Evolutionary conservation across 2,113 vertebrate species (phyloP).

Genomic region (Pachypanchax playfairii): DNA sequence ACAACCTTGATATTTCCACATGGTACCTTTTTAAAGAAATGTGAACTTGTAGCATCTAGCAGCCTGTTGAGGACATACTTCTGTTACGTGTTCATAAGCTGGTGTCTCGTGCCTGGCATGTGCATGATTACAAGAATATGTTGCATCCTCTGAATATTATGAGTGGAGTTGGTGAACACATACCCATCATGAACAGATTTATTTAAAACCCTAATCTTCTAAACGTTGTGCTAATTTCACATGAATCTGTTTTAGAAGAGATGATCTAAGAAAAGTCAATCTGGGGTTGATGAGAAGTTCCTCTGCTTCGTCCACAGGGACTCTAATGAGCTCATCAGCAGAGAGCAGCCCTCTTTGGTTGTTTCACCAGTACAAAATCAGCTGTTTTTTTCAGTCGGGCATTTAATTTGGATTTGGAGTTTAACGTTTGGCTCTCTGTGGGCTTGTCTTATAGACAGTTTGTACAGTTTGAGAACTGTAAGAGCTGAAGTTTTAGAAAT

Average conservation of each 20-base stretch:
- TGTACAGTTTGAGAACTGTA: not conserved
- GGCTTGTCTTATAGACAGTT: not conserved
- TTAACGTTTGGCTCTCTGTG: not conserved
- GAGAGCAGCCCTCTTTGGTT: not conserved
- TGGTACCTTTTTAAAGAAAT: not conserved
- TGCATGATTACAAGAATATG: not conserved
- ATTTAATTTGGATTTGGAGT: not conserved
- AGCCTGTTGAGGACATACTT: not conserved
- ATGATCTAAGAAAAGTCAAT: not conserved
- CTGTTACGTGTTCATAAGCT: conserved; percentile 4
- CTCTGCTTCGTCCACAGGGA: not conserved
- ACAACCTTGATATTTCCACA: conserved; percentile 16
- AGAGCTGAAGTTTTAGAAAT: conserved; percentile 10
- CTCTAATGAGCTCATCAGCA: not conserved
- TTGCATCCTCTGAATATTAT: not conserved
- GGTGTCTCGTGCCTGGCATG: not conserved
- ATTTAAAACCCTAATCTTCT: not conserved
- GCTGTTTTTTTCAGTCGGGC: not conserved
- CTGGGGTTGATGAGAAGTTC: not conserved
- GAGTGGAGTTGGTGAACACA: not conserved
- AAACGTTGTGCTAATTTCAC: not conserved
- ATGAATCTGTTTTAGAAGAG: not conserved
- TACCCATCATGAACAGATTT: not conserved
- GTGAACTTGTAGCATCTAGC: not conserved
- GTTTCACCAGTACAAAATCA: not conserved